Evolutionary conservation across 2,113 vertebrate genomes (phyloP).

Genomic region (Gymnogyps californianus): DNA sequence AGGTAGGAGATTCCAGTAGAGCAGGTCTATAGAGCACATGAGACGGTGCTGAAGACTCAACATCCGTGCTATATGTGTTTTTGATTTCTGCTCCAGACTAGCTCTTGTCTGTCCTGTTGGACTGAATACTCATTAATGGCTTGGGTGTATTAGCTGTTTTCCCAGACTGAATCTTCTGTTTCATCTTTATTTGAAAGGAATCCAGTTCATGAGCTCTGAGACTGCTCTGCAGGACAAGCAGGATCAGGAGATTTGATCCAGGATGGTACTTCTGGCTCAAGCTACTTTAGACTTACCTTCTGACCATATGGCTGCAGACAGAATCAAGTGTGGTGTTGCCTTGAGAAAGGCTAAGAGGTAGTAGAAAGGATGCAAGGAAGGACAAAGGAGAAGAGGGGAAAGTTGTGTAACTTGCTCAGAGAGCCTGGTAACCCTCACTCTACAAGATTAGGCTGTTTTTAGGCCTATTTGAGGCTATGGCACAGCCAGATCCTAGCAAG

Average conservation of each 20-base stretch:
- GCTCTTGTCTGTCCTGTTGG: neutral
- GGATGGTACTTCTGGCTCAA: neutral
- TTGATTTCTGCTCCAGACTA: neutral
- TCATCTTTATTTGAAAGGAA: neutral
- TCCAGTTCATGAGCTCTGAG: neutral
- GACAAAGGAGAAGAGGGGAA: neutral
- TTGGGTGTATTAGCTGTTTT: neutral
- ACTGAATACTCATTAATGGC: neutral
- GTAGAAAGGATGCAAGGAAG: neutral
- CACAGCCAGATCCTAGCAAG: neutral
- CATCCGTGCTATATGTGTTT: neutral
- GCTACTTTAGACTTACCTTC: neutral
- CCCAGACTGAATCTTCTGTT: neutral
- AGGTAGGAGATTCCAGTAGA: neutral
- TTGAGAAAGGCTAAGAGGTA: neutral
- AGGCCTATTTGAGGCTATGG: neutral
- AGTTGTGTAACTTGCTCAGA: neutral
- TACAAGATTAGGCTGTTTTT: neutral
- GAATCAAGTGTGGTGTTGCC: neutral
- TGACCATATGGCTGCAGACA: neutral
- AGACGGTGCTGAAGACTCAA: neutral
- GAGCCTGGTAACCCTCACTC: neutral
- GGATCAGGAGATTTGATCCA: neutral
- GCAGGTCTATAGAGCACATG: neutral
- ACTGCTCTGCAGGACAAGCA: neutral